Evolutionary conservation across 2,888 invertebrate genomes (phyloP).

Genomic region (Theretra japonica): DNA sequence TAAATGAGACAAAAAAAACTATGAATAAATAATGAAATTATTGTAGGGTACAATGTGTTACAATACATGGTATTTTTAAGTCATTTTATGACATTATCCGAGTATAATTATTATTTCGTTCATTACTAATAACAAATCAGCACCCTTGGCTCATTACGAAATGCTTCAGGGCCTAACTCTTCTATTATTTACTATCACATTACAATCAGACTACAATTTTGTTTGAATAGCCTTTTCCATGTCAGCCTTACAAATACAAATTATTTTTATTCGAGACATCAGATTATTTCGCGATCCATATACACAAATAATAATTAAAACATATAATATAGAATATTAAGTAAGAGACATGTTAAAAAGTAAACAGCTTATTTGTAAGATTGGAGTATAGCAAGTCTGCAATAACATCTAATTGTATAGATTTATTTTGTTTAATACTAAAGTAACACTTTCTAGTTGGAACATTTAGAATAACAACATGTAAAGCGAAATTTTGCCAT

Average conservation of each 20-base stretch:
- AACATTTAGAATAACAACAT: not conserved
- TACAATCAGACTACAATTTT: constrained; percentile 54
- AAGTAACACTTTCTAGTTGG: not conserved
- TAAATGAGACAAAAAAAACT: constrained; percentile 28
- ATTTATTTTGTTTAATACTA: not conserved
- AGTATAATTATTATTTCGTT: not conserved
- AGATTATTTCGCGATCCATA: not conserved
- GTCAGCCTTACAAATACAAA: constrained; percentile 17
- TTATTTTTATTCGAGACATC: constrained; percentile 6
- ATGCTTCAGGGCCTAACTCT: not conserved
- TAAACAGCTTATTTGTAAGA: not conserved
- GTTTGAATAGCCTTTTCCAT: not conserved
- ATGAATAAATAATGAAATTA: constrained; percentile 30
- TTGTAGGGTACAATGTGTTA: not conserved
- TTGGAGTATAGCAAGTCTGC: not conserved
- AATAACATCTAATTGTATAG: not conserved
- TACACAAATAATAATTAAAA: not conserved
- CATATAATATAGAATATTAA: not conserved
- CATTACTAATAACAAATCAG: not conserved
- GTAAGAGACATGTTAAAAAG: not conserved
- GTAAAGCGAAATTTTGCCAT: not conserved
- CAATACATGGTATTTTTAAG: constrained; percentile 1
- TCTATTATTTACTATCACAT: constrained; percentile 50
- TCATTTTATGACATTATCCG: constrained; percentile 12
- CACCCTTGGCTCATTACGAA: not conserved